phyloP scores from a whole-genome alignment of 2,888 invertebrate species.

The Drosophila longiperda region DNA sequence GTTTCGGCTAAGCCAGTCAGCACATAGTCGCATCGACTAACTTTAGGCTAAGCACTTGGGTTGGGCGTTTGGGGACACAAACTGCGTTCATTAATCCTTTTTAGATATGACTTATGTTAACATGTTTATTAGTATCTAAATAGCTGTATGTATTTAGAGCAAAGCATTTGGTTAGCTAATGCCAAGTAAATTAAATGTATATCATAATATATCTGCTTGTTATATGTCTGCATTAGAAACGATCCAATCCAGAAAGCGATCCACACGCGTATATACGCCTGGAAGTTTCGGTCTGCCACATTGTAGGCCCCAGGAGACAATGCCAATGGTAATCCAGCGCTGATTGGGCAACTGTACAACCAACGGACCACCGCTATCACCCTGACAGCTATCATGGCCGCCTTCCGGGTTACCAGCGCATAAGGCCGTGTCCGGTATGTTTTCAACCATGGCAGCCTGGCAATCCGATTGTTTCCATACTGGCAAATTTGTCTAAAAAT shows the following conservation, averaged over 20 bases:
- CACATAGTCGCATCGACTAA: slow-evolving; percentile 33
- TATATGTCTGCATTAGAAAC: slow-evolving; percentile 83
- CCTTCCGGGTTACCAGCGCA: slow-evolving; percentile 92
- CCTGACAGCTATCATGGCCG: slow-evolving; percentile 93
- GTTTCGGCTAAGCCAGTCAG: slow-evolving; percentile 22
- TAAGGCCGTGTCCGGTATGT: slow-evolving; percentile 88
- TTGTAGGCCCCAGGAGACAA: slow-evolving; percentile 94
- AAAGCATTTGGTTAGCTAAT: slow-evolving; percentile 64
- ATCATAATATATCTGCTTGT: slow-evolving; percentile 18
- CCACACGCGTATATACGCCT: slow-evolving; percentile 91
- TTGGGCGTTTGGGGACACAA: slow-evolving; percentile 34
- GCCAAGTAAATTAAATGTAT: slow-evolving; percentile 62
- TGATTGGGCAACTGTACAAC: slow-evolving; percentile 90
- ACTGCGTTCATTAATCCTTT: slow-evolving; percentile 20
- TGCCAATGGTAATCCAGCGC: slow-evolving; percentile 91
- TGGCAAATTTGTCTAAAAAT: slow-evolving; percentile 87
- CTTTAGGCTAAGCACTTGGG: slow-evolving; percentile 42
- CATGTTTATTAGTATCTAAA: slow-evolving; percentile 38
- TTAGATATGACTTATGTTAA: slow-evolving; percentile 20
- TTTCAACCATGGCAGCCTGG: slow-evolving; percentile 87
- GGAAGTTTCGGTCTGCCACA: slow-evolving; percentile 92
- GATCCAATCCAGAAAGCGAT: slow-evolving; percentile 83
- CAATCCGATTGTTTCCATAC: slow-evolving; percentile 91
- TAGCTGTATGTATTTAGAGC: slow-evolving; percentile 49
- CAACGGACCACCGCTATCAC: slow-evolving; percentile 88